Conservation (phyloP, 2,888 invertebrate species). For the Crepidodera aurea region DNA sequence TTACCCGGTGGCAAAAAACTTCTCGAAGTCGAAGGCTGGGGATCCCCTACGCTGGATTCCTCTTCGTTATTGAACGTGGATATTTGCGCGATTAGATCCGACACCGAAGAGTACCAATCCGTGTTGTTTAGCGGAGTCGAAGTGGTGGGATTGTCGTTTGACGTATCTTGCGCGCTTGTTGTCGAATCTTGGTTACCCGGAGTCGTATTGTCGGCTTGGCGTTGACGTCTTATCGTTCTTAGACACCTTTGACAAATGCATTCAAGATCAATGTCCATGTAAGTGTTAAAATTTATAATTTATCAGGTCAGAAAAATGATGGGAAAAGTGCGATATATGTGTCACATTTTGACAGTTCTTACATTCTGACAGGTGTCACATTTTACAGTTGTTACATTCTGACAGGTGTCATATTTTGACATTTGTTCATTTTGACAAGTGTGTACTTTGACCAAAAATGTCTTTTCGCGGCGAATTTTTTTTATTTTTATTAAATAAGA, state of each 20-base stretch:
- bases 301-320: too few species aligned
- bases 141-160: background rate
- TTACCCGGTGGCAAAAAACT: background rate
- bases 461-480: too few species aligned
- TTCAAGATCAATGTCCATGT: background rate
- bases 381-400: too few species aligned
- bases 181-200: constrained; percentile 13
- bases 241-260: constrained; percentile 39
- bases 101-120: constrained; percentile 30
- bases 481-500: too few species aligned
- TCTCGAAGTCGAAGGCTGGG: constrained; percentile 19
- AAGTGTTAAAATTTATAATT: too few species aligned
- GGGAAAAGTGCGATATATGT: too few species aligned
- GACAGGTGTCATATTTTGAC: too few species aligned
- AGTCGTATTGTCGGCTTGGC: constrained; percentile 12
- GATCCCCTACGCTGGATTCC: background rate
- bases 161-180: background rate
- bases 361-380: too few species aligned
- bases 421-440: too few species aligned
- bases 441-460: too few species aligned
- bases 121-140: constrained; percentile 1
- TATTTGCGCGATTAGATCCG: constrained; percentile 31
- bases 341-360: too few species aligned
- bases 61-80: constrained; percentile 28
- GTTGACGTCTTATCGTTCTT: constrained; percentile 41